Evolutionary conservation across 2,888 invertebrate species (phyloP), one percentile per base, ranked within the genome.

Genomic region (Tridacna gigas): DNA sequence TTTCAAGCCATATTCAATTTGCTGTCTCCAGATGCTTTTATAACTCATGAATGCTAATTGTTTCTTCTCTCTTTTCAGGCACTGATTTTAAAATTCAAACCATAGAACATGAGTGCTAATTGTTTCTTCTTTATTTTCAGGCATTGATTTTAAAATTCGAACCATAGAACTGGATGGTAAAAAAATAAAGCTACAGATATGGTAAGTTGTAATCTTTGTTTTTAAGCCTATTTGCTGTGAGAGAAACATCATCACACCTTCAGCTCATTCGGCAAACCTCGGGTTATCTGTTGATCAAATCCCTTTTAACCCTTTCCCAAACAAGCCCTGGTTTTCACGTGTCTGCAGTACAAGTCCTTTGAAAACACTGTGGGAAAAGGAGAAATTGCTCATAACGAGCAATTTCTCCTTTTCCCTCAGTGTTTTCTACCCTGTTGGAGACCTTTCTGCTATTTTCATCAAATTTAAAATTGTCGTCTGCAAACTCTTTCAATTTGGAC

Each of bases 31-130:
- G 37, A 37, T 37, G 3, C 7, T 4, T 37, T 37, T 37, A 96
- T 96, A 85, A 96, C 96, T 89, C 88, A 96, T 89, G 95, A 95
- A 89, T 96, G 96, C 9, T 96, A 96, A 91, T n/a, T n/a, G n/a
- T n/a, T 47, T 82, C 26, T 80, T 82, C 75, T 67, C 73, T 84
- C 80, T 86, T 93, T 94, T 82, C 96, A 99, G 99, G 95, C 79
- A 96, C 95, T 87, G 95, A 96, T 92, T 95, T 95, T 92, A 96
- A 96, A 92, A 96, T 96, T 78, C 93, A 95, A 89, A 96, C 96
- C 18, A 96, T 96, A 85, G 96, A 96, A 89, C 89, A 96, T 89
- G 95, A 95, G 89, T 96, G 96, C 7, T 96, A 96, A 91, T n/a
- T 37, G 37, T 7, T 47, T 82, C 28, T 80, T 82, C 75, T 69